A percentile compares a stretch with the other conserved stretches of the same genome.
phyloP scores from a whole-genome alignment of 1,140 invertebrate species.

The Lycorma delicatula region DNA sequence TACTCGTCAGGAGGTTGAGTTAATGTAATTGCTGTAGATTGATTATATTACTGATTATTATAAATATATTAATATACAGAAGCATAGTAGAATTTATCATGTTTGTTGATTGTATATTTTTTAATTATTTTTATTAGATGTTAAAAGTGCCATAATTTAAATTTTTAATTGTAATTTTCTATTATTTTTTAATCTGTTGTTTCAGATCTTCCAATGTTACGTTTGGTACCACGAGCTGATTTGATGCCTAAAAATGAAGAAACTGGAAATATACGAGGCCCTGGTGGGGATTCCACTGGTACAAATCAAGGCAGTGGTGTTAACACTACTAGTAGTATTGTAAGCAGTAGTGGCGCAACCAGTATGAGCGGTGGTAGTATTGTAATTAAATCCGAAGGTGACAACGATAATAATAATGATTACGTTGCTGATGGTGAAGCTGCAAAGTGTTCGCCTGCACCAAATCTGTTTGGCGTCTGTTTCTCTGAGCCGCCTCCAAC shows the following conservation, averaged over 20 bases:
- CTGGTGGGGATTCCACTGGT: background rate
- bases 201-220: slow-evolving; percentile 19
- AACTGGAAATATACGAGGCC: background rate
- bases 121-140: too few species aligned
- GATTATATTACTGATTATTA: too few species aligned
- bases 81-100: too few species aligned
- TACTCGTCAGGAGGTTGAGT: too few species aligned
- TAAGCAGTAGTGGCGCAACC: background rate
- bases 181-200: too few species aligned
- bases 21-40: too few species aligned
- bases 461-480: background rate
- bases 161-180: background rate
- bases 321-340: too few species aligned
- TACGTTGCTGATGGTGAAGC: background rate
- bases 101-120: too few species aligned
- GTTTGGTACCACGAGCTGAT: slow-evolving; percentile 20
- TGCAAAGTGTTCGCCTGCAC: background rate
- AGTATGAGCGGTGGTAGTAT: background rate
- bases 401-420: slow-evolving; percentile 19
- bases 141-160: too few species aligned
- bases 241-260: slow-evolving; percentile 17
- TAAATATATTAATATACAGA: too few species aligned
- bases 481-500: slow-evolving; percentile 11
- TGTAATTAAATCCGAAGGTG: background rate
- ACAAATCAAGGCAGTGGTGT: background rate